Evolutionary conservation across 2,888 invertebrate species (phyloP).

Genomic region (Drosophila incognita): DNA sequence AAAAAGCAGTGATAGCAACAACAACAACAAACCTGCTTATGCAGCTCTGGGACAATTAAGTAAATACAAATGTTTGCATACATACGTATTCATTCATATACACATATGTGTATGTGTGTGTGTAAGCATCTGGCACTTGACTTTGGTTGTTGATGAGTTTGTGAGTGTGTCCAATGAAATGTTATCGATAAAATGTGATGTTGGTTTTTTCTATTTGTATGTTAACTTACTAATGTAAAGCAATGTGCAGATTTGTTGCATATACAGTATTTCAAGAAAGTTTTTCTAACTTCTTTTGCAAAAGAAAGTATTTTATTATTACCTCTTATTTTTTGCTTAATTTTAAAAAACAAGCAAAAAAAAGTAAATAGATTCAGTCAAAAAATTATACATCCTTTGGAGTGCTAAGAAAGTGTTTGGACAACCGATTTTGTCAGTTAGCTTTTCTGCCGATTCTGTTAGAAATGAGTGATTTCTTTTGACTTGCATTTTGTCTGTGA

Average conservation of each 20-base stretch:
- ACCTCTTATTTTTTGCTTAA: too few relatives aligned
- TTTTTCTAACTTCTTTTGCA: too few relatives aligned
- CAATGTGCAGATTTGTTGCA: background rate
- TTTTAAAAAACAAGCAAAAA: too few relatives aligned
- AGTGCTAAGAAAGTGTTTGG: too few relatives aligned
- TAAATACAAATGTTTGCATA: conserved; percentile 9
- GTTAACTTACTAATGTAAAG: conserved; percentile 7
- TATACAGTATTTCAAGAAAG: too few relatives aligned
- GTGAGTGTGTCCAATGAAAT: conserved; percentile 16
- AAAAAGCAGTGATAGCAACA: conserved; percentile 29
- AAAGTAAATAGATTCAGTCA: too few relatives aligned
- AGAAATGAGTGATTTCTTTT: too few relatives aligned
- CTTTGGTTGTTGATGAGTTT: background rate
- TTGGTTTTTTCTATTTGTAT: conserved; percentile 2
- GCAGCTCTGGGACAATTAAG: conserved; percentile 34
- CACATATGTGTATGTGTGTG: background rate
- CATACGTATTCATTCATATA: background rate
- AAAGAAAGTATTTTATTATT: too few relatives aligned
- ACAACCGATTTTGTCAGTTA: too few relatives aligned
- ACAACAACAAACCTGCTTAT: conserved; percentile 12
- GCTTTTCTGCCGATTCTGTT: too few relatives aligned
- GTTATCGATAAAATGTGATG: conserved; percentile 13
- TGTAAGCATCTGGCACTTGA: background rate
- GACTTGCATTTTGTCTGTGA: too few relatives aligned
- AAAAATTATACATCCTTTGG: too few relatives aligned